Evolutionary conservation across 1,140 invertebrate species (phyloP), one percentile per base, ranked within the genome.

Genomic region (Lasaia peninsularis): DNA sequence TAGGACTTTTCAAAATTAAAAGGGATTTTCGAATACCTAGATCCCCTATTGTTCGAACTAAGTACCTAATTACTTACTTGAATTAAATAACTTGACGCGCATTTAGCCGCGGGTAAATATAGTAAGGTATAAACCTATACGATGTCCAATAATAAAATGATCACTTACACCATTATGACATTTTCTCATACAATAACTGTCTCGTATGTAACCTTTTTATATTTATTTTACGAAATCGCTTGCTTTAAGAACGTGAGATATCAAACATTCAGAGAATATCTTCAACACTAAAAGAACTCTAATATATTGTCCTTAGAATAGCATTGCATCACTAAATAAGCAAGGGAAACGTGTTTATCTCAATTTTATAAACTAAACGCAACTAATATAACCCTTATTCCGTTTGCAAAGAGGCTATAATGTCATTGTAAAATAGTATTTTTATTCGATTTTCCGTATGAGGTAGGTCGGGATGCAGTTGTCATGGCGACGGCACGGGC

Each of bases 241-340:
- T 31, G 50, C 24, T 31, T 12, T 31, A 31, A 5, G 14, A 18
- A 63, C 62, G 56, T 60, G 62, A 55, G 44, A 34, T 56, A 60
- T 63, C 52, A 52, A 59, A 63, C 57, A 58, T 63, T 56, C 28
- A 14, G 16, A 62, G 50, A 51, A 31, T 63, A 37, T 59, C 60
- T 52, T 58, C 31, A 54, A 62, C 52, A 63, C 31, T 44, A 60
- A 60, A 63, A 62, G 34, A 63, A 61, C 48, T 62, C 56, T 37
- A 64, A 57, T 57, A 62, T 37, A 65, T 67, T 69, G 66, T 65
- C 63, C 55, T 64, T 63, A 59, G 59, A 62, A 59, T 53, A 64
- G 62, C 69, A 63, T 69, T 64, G 56, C 62, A 66, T 72, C 69
- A 65, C 67, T 64, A 69, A 69, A 67, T 69, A 71, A 72, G 60